Base-by-base conservation (phyloP, 2,113 vertebrate genomes). In the Halichoerus grypus region DNA sequence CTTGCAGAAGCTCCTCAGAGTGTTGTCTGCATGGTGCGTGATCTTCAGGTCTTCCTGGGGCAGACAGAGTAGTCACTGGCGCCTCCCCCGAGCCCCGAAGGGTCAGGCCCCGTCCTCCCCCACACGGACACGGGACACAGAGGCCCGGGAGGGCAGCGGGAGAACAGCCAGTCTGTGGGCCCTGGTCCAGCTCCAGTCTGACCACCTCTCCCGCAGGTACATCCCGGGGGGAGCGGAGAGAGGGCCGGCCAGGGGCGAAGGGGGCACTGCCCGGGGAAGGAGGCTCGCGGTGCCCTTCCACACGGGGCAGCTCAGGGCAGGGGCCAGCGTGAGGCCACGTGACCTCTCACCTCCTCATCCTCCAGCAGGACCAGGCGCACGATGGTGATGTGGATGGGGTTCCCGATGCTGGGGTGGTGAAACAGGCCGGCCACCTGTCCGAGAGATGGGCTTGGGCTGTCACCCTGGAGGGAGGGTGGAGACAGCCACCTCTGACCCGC, bases 11-110 rank as follows among this genome's bases (percentile, higher is more conserved):
- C 99, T 99, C 89, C 79, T 99, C 98, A 99, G 97, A 87, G 99
- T 99, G 98, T 99, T 99, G 98, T 99, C 99, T 0, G 99, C 99
- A 0, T 99, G 99, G 97, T 99, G 99, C 24, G 99, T 99, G 97
- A 99, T 99, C 97, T 99, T 99, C 84, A 99, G 97, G 33, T 99
- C 99, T 92, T 99, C 99, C 99, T 99, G 98, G 28, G 53, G 31
- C 33, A 36, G 33, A 95, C 19, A 84, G 49, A 24, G 5, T 1
- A 1, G 22, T 16, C 6, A 7, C 59, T 59, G 39, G 65, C 0
- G 24, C 26, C 33, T 65, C 19, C 24, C 33, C 67, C 1, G 69
- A 33, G 71, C 21, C 46, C 51, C 7, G 0, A 26, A 39, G 36
- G 51, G 13, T 7, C 42, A 12, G 36, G 61, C 12, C 55, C 28